Conservation (phyloP, 2,888 invertebrate genomes). For the Cosmorhoe ocellata region DNA sequence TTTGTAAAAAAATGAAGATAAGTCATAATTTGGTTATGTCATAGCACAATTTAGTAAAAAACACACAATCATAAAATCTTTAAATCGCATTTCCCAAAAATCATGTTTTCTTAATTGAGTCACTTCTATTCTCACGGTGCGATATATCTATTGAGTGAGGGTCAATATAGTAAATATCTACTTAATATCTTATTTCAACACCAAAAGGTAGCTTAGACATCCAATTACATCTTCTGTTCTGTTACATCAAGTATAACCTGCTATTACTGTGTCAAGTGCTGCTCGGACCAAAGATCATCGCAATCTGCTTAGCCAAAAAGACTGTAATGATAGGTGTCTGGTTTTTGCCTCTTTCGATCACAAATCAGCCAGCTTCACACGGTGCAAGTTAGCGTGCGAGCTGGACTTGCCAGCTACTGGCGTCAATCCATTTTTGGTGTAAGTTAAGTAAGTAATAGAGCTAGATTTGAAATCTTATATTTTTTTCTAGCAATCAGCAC, state of each 20-base stretch:
- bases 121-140: no score
- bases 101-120: no score
- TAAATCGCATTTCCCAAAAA: no score
- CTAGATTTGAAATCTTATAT: no score
- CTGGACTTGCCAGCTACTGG: not conserved
- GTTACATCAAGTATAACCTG: conserved; percentile 11
- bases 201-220: conserved; percentile 10
- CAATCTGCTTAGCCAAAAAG: conserved; percentile 20
- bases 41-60: no score
- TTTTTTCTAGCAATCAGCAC: no score
- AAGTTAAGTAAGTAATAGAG: no score
- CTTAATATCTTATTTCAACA: conserved; percentile 1
- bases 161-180: no score
- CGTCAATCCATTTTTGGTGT: not conserved
- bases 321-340: conserved; percentile 33
- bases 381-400: not conserved
- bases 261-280: conserved; percentile 18
- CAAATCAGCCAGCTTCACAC: not conserved
- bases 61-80: no score
- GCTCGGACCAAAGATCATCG: conserved; percentile 10
- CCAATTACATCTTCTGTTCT: conserved; percentile 6
- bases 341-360: conserved; percentile 14
- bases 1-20: no score
- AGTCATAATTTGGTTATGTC: no score
- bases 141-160: no score